A percentile compares a stretch with the other conserved stretches of the same genome.
phyloP scores from a whole-genome alignment of 1,140 invertebrate genomes.

The Chlorops oryzae region DNA sequence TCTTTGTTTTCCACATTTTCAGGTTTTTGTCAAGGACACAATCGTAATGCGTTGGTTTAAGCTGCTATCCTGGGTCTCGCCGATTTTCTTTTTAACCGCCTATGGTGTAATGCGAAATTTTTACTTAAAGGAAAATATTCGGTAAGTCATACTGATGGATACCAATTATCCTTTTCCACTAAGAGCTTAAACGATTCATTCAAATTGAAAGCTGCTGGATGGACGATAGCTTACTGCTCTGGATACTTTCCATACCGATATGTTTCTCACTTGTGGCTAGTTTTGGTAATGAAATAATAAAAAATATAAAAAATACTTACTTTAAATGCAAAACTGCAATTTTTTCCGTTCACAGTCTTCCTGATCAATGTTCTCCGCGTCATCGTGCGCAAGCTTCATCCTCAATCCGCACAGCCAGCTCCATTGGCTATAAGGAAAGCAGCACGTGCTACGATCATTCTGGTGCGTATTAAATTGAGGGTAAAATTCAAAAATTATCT shows the following conservation, averaged over 20 bases:
- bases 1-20: too few relatives aligned
- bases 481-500: background rate
- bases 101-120: conserved; percentile 58
- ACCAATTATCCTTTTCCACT: too few relatives aligned
- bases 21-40: conserved; percentile 55
- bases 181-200: too few relatives aligned
- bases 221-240: conserved; percentile 60
- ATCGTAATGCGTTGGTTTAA: conserved; percentile 67
- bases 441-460: conserved; percentile 67
- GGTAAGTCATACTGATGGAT: conserved; percentile 63
- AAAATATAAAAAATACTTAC: background rate
- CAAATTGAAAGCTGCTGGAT: conserved; percentile 73
- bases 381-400: conserved; percentile 72
- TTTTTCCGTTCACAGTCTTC: conserved; percentile 62
- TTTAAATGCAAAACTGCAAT: background rate
- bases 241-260: conserved; percentile 68
- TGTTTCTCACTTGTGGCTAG: conserved; percentile 60
- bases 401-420: conserved; percentile 54
- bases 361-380: conserved; percentile 80
- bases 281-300: conserved; percentile 40
- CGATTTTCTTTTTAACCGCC: conserved; percentile 56
- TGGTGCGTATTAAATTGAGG: conserved; percentile 50
- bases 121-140: conserved; percentile 52
- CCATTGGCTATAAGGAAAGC: conserved; percentile 50
- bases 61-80: conserved; percentile 70